These are phyloP conservation scores for Cossypha niveicapilla DNA, from an alignment of 2,797 vertebrate species.

Conservation along the genomic window DNA sequence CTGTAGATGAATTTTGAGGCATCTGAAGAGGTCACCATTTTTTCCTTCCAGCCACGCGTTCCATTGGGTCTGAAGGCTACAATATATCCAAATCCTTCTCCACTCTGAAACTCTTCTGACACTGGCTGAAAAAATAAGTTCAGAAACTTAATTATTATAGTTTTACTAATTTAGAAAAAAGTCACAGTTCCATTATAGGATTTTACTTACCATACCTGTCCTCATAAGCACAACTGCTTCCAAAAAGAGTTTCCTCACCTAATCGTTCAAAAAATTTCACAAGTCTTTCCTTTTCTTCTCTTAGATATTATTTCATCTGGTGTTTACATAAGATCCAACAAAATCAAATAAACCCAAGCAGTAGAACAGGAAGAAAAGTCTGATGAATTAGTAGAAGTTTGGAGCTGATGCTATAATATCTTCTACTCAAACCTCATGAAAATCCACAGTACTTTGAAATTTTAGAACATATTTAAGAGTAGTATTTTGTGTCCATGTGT, in stretches of 20 bases:
- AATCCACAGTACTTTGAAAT: background rate
- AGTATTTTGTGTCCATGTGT: background rate
- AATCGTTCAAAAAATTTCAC: background rate
- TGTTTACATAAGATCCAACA: background rate
- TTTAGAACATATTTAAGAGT: background rate
- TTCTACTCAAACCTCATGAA: background rate
- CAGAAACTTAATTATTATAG: background rate
- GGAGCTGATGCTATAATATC: background rate
- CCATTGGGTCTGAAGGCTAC: conserved; percentile 95
- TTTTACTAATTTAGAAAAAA: background rate
- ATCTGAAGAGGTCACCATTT: conserved; percentile 95
- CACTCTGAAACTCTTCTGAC: conserved; percentile 96
- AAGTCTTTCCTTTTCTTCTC: background rate
- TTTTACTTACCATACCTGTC: background rate
- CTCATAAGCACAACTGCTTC: background rate
- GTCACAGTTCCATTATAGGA: background rate
- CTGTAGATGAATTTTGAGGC: conserved; percentile 94
- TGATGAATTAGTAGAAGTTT: background rate
- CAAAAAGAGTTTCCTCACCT: background rate
- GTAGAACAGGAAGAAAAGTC: background rate
- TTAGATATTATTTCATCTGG: background rate
- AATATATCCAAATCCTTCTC: conserved; percentile 96
- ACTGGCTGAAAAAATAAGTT: conserved; percentile 81
- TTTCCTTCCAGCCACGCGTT: conserved; percentile 95
- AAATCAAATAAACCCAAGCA: background rate